Conservation (phyloP, 2,888 invertebrate species). For the Dryococelus australis region DNA sequence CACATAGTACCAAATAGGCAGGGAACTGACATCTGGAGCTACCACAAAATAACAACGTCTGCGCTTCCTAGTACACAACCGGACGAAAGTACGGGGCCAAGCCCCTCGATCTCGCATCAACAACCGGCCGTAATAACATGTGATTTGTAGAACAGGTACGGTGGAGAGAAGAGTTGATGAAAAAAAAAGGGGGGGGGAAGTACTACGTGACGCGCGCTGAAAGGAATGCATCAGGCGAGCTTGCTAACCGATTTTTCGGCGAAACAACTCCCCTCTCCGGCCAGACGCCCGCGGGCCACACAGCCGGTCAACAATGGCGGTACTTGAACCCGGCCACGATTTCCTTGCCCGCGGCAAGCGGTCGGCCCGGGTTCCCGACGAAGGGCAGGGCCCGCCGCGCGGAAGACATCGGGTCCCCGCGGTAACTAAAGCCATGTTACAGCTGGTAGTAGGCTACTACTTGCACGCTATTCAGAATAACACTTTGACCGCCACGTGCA, state of each 20-base stretch:
- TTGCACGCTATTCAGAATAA: too few relatives aligned
- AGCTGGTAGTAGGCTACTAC: too few relatives aligned
- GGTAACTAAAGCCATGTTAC: too few relatives aligned
- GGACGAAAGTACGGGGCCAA: not conserved
- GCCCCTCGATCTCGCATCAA: not conserved
- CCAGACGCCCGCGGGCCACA: not conserved
- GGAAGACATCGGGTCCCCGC: not conserved
- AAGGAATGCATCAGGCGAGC: not conserved
- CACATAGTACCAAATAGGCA: too few relatives aligned
- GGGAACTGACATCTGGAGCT: too few relatives aligned
- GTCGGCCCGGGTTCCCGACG: not conserved
- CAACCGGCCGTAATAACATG: not conserved
- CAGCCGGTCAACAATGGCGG: not conserved
- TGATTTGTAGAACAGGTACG: not conserved
- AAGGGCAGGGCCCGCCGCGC: not conserved
- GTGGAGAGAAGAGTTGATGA: not conserved
- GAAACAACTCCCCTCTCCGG: not conserved
- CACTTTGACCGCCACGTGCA: too few relatives aligned
- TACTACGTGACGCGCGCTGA: not conserved
- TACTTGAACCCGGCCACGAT: not conserved
- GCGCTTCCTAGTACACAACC: not conserved
- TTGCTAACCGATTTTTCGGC: slow-evolving; percentile 1
- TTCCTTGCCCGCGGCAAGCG: not conserved
- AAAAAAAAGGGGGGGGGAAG: not conserved
- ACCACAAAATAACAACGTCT: not conserved